Conservation (phyloP, 1,140 invertebrate genomes). For the Macrotrachela quadricornifera region DNA sequence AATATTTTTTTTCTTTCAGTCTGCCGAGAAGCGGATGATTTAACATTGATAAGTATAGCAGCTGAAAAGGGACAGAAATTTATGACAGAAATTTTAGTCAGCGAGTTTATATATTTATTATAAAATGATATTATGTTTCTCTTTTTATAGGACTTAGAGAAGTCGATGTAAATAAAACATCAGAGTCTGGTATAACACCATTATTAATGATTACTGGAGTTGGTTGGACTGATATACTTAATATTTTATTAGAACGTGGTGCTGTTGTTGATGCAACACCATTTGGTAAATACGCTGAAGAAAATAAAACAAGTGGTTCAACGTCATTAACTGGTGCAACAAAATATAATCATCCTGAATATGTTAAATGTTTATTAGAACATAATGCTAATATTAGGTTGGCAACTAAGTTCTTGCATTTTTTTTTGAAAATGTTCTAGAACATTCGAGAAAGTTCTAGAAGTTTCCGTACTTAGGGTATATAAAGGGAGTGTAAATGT, state of each 20-base stretch:
- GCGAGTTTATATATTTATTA: no score
- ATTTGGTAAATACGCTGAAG: constrained; percentile 1
- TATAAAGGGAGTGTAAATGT: no score
- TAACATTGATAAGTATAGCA: constrained; percentile 6
- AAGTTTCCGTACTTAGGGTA: no score
- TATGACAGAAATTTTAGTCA: constrained; percentile 4
- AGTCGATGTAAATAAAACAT: constrained; percentile 9
- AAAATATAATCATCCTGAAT: constrained; percentile 9
- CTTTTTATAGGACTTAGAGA: neutral
- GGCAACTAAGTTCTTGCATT: no score
- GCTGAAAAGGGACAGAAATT: constrained; percentile 7
- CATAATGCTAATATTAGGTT: constrained; percentile 6
- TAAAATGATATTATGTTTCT: no score
- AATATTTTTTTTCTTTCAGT: no score
- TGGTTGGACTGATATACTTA: constrained; percentile 8
- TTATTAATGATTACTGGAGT: constrained; percentile 9
- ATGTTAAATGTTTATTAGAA: neutral
- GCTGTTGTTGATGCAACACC: constrained; percentile 8
- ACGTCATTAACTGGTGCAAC: constrained; percentile 9
- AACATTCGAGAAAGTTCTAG: no score
- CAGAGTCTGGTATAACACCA: constrained; percentile 6
- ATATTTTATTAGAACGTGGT: constrained; percentile 4
- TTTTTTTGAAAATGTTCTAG: no score
- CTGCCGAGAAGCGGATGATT: constrained; percentile 1
- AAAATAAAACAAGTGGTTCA: constrained; percentile 5